Evolutionary conservation across 2,113 vertebrate genomes (phyloP).

Genomic region (Mesembrinibis cayennensis): DNA sequence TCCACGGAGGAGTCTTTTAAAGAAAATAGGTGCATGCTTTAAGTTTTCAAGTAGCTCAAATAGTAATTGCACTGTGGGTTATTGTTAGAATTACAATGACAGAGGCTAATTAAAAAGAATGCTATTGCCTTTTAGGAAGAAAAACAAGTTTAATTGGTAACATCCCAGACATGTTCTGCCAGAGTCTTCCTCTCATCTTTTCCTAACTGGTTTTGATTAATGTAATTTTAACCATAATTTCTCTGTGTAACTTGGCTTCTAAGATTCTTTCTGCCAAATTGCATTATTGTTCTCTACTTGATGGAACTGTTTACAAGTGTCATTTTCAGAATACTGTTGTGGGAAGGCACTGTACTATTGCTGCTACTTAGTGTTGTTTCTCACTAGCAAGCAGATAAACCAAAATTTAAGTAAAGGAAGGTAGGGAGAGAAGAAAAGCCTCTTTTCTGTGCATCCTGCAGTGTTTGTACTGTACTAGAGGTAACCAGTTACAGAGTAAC

Average conservation of each 20-base stretch:
- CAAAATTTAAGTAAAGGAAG: neutral
- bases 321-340: neutral
- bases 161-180: slow-evolving; percentile 56
- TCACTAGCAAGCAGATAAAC: neutral
- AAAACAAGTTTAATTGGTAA: slow-evolving; percentile 66
- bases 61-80: neutral
- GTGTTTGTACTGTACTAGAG: neutral
- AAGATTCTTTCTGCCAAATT: slow-evolving; percentile 22
- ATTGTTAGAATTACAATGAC: slow-evolving; percentile 52
- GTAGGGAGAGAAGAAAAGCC: fast-evolving
- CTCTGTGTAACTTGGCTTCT: slow-evolving; percentile 39
- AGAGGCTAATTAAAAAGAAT: slow-evolving; percentile 53
- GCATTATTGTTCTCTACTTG: slow-evolving; percentile 20
- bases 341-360: neutral
- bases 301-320: slow-evolving; percentile 54
- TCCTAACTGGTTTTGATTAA: slow-evolving; percentile 65
- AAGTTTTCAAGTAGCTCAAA: slow-evolving; percentile 53
- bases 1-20: neutral
- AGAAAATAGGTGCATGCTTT: neutral
- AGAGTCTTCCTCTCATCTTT: slow-evolving; percentile 61
- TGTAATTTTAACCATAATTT: slow-evolving; percentile 53
- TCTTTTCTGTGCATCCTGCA: neutral
- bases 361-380: neutral
- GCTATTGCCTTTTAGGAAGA: slow-evolving; percentile 63
- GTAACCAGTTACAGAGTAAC: neutral